Base-by-base conservation (phyloP, 2,113 vertebrate species). In the Formicarius rufipectus region DNA sequence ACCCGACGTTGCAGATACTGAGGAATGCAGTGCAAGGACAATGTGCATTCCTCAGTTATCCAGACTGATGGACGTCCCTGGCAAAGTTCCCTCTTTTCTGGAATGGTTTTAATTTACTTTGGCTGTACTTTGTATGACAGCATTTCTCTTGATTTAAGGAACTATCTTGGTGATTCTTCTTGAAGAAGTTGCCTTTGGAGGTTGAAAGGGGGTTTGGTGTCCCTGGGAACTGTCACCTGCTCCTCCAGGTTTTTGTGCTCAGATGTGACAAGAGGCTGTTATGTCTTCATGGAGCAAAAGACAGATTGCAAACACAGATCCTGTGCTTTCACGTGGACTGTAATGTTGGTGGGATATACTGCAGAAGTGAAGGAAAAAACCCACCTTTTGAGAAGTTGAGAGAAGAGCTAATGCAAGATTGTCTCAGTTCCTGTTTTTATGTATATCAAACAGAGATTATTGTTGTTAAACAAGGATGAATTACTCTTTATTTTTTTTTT, bases 211-310 rank as follows among this genome's bases (percentile, higher is more conserved):
- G 9, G 3, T 37, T 76, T 81, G 4, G 15, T 59, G 18, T 45
- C 39, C 22, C 37, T 59, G 52, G n/a, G 17, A 83, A 44, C 11
- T 27, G 18, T 60, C 17, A 50, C 4, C 6, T 50, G 3, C 11
- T 56, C 12, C 42, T 89, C 49, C 13, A 30, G 37, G 4, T 58
- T 63, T 63, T 64, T 30, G 27, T 35, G 9, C 22, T 89, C 33
- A 27, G 4, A 14, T 56, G 15, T 14, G 21, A 12, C 3, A 39
- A 71, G 44, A 45, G 4, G 3, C 0, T 1, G 7, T 12, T 28
- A 16, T 53, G 30, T 12, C 24, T 4, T 40, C 27, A 6, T 0
- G 3, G 21, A 40, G 37, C 19, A 81, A 53, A 47, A 76, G 11
- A 12, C 9, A 49, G 30, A 60, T 4, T 14, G 24, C 21, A 52